A percentile compares a stretch with the other conserved stretches of the same genome.
phyloP scores from a whole-genome alignment of 2,797 vertebrate species.

The Sebastes minor region DNA sequence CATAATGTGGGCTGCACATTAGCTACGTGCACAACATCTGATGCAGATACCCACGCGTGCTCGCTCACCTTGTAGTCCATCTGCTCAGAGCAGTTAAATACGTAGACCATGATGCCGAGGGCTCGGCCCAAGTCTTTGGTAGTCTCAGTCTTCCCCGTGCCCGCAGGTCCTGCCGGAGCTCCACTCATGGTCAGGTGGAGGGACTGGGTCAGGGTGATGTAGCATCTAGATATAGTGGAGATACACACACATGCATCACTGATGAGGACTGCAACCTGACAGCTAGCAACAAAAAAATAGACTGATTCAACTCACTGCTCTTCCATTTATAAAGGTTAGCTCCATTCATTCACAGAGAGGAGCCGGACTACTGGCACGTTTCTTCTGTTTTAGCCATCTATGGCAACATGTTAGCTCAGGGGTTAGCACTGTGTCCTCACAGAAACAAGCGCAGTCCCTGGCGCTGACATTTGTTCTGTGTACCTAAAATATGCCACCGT shows the following conservation, averaged over 20 bases:
- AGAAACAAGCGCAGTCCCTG: not conserved
- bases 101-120: slow-evolving; percentile 95
- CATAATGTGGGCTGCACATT: not conserved
- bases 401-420: not conserved
- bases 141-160: slow-evolving; percentile 96
- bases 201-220: slow-evolving; percentile 96
- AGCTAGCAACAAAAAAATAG: too few species aligned
- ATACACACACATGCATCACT: not conserved
- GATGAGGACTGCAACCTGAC: not conserved
- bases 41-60: not conserved
- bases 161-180: slow-evolving; percentile 92
- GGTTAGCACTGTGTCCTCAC: not conserved
- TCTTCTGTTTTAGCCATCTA: not conserved
- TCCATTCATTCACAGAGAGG: not conserved
- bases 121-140: slow-evolving; percentile 97
- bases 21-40: not conserved
- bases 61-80: slow-evolving; percentile 96
- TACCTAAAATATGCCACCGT: not conserved
- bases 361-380: not conserved
- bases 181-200: slow-evolving; percentile 96
- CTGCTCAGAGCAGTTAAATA: slow-evolving; percentile 98
- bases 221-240: slow-evolving; percentile 82
- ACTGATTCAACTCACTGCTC: not conserved
- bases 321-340: not conserved
- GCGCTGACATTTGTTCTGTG: not conserved